Conservation (phyloP, 2,113 vertebrate genomes). For the Hippoglossus stenolepis region DNA sequence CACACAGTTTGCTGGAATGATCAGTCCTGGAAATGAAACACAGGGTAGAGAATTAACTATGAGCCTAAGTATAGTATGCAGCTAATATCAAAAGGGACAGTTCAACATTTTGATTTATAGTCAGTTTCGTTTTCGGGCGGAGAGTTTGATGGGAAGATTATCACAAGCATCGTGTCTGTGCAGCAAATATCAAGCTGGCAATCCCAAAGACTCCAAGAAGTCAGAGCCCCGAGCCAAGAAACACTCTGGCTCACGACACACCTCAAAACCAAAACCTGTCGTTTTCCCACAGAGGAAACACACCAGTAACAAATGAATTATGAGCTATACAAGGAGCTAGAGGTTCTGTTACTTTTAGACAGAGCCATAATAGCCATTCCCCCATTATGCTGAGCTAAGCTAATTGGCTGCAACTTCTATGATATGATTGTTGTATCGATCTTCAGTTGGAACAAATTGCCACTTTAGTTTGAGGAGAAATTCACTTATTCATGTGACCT, state of each 20-base stretch:
- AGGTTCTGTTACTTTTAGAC: too few relatives aligned
- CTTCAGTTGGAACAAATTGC: too few relatives aligned
- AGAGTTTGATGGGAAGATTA: background rate
- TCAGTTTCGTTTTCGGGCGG: background rate
- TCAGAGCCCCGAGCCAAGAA: background rate
- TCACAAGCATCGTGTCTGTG: background rate
- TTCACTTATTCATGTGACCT: too few relatives aligned
- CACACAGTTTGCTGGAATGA: conserved; percentile 97
- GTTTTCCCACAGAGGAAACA: background rate
- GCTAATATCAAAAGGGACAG: background rate
- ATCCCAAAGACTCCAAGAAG: background rate
- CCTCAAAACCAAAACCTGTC: background rate
- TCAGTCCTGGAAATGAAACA: conserved; percentile 85
- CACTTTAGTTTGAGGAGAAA: too few relatives aligned
- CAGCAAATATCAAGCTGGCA: background rate
- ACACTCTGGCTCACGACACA: background rate
- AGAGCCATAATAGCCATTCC: too few relatives aligned
- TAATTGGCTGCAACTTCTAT: too few relatives aligned
- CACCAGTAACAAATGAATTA: too few relatives aligned
- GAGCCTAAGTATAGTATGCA: background rate
- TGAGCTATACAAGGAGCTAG: too few relatives aligned
- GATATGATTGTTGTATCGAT: too few relatives aligned
- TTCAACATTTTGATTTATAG: background rate
- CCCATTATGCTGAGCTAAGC: too few relatives aligned
- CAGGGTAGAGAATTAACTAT: background rate